Evolutionary conservation across 2,113 vertebrate genomes (phyloP), one percentile per base, ranked within the genome.

Genomic region (Melanerpes aurifrons): DNA sequence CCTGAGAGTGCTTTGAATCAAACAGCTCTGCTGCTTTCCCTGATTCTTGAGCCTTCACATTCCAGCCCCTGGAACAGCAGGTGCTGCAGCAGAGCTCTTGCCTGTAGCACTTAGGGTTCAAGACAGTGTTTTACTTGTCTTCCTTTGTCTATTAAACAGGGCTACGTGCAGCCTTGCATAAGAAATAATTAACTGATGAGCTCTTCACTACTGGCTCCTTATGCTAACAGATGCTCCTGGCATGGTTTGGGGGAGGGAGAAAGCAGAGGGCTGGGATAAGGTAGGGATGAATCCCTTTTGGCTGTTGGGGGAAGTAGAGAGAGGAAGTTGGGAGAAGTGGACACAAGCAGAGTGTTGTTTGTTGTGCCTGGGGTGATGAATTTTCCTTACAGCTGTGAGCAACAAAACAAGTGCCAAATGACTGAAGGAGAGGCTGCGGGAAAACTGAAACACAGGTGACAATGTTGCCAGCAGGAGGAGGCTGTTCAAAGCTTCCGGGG

Each of bases 21-120:
- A 50, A 80, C 24, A 75, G 18, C 62, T 82, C 66, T 71, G 47
- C 29, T 47, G 61, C 28, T 50, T 64, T 77, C 35, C 28, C 61
- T 0, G 0, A 3, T 63, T 50, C 50, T 24, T 67, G 53, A 75
- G 32, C 32, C 32, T 77, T 82, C 15, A 2, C 26, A 19, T 32
- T 84, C 17, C 58, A 82, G 22, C 28, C 57, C 8, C 19, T 61
- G 32, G 81, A 81, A 26, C 21, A 43, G 35, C 16, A 43, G 20
- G 79, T 89, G 45, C 74, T 82, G 22, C 73, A 58, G 8, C 6
- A 26, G 6, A 78, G 8, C 16, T 92, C 63, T 69, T 82, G 73
- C 57, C 70, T 78, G 43, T 16, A 58, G 81, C 56, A 12, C 32
- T 48, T 58, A 3, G 3, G 20, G 31, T 81, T 75, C 70, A 77